A percentile compares a stretch with the other conserved stretches of the same genome.
Evolutionary conservation across 30 jellyfish, hydroid and myxozoan species (phyloP).

Genomic region (Rhopilema esculentum): DNA sequence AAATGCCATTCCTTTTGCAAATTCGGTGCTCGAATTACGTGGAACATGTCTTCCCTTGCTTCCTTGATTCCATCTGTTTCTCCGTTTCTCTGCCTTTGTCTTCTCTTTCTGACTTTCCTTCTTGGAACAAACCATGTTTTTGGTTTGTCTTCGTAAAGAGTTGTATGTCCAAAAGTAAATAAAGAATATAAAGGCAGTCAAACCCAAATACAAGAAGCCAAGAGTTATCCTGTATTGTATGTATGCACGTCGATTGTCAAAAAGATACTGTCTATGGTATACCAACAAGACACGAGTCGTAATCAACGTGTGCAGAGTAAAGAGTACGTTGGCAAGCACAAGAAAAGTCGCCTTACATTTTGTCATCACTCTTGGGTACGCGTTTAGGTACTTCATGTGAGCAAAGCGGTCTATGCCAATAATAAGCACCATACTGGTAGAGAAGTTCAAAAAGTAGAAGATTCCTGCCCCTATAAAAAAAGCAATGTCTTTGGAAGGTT

Average conservation of each 20-base stretch:
- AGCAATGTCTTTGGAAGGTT: neutral
- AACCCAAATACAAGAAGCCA: neutral
- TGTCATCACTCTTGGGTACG: constrained; percentile 23
- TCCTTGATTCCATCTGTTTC: neutral
- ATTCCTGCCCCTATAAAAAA: neutral
- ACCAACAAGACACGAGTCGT: neutral
- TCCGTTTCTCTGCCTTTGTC: neutral
- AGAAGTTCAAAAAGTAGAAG: neutral
- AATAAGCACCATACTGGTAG: constrained; percentile 4
- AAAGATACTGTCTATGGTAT: neutral
- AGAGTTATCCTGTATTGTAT: neutral
- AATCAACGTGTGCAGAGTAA: neutral
- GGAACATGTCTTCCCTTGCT: neutral
- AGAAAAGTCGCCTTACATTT: constrained; percentile 3
- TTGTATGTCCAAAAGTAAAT: neutral
- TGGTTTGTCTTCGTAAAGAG: neutral
- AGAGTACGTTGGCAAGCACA: neutral
- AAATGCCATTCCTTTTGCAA: constrained; percentile 49
- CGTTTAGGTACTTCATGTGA: constrained; percentile 39
- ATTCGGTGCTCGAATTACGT: constrained; percentile 26
- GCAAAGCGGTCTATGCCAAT: constrained; percentile 26
- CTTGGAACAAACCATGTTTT: neutral
- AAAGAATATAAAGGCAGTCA: neutral
- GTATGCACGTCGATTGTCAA: neutral
- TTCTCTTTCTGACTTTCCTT: neutral